Base-by-base conservation (phyloP, 2,113 vertebrate genomes). In the Sminthopsis crassicaudata region DNA sequence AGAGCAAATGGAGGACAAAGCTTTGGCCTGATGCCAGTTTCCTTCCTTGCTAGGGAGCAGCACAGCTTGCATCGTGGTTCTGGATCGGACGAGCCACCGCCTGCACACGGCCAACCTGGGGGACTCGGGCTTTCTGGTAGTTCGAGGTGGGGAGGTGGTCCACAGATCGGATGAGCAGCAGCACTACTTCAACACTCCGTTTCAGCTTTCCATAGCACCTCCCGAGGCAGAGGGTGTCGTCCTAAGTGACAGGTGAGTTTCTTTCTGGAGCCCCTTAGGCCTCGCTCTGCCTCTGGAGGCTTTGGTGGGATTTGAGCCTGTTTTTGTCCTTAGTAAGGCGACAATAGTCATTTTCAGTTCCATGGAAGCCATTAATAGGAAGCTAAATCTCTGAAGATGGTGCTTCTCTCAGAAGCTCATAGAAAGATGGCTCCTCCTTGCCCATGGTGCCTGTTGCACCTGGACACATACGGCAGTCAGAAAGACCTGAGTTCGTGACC, bases 151-250 rank as follows among this genome's bases (percentile, higher is more conserved):
- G 24, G 99, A 99, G 97, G 99, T 99, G 26, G 99, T 99, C 0
- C 99, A 99, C 95, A 99, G 99, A 8, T 99, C 99, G 0, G 99
- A 99, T 0, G 99, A 99, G 96, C 99, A 99, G 96, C 99, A 99
- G 97, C 99, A 99, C 96, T 98, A 99, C 98, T 99, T 99, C 98
- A 99, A 99, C 98, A 99, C 99, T 95, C 99, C 99, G 19, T 99
- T 99, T 99, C 99, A 99, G 91, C 98, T 99, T 90, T 99, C 99
- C 0, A 99, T 99, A 9, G 99, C 99, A 4, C 99, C 99, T 0
- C 99, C 99, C 0, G 99, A 99, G 93, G 99, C 99, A 0, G 99
- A 99, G 96, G 99, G 99, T 14, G 99, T 99, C 11, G 99, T 99
- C 95, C 98, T 99, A 93, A 99, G 99, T 96, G 99, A 99, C 98